These are phyloP conservation scores for Macrostomum lignano DNA, from an alignment of 1,140 invertebrate species.

Conservation along the genomic window DNA sequence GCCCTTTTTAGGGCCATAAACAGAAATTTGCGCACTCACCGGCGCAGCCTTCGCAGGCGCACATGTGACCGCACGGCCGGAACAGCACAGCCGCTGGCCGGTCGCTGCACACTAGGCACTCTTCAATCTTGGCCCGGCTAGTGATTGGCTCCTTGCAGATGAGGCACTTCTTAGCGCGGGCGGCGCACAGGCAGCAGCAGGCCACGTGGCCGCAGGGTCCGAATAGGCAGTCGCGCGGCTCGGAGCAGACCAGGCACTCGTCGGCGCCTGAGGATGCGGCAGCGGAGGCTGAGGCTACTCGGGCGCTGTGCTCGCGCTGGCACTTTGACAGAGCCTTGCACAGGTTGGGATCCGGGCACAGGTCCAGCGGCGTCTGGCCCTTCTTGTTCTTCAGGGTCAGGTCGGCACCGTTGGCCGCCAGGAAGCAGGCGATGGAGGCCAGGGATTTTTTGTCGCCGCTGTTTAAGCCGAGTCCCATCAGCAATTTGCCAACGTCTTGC, in stretches of 20 bases:
- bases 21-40: conserved; percentile 77
- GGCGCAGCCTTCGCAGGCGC: conserved; percentile 62
- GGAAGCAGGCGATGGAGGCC: conserved; percentile 71
- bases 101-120: conserved; percentile 81
- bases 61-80: conserved; percentile 59
- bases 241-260: conserved; percentile 84
- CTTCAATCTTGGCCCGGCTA: too few relatives aligned
- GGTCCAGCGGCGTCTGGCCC: conserved; percentile 66
- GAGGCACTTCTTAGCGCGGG: conserved; percentile 74
- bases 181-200: conserved; percentile 61
- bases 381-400: conserved; percentile 80
- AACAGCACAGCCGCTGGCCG: conserved; percentile 46
- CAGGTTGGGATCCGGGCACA: conserved; percentile 80
- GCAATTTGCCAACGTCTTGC: conserved; percentile 60
- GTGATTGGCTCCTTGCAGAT: too few relatives aligned
- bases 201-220: conserved; percentile 63
- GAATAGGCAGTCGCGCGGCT: conserved; percentile 44
- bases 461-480: conserved; percentile 45
- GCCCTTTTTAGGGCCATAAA: too few relatives aligned
- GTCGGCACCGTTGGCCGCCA: conserved; percentile 73
- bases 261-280: too few relatives aligned
- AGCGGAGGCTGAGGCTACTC: too few relatives aligned
- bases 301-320: conserved; percentile 59
- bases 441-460: conserved; percentile 77
- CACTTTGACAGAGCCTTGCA: conserved; percentile 70